Base-by-base conservation (phyloP, 30 jellyfish, hydroid and myxozoan species). In the Chrysaora quinquecirrha region DNA sequence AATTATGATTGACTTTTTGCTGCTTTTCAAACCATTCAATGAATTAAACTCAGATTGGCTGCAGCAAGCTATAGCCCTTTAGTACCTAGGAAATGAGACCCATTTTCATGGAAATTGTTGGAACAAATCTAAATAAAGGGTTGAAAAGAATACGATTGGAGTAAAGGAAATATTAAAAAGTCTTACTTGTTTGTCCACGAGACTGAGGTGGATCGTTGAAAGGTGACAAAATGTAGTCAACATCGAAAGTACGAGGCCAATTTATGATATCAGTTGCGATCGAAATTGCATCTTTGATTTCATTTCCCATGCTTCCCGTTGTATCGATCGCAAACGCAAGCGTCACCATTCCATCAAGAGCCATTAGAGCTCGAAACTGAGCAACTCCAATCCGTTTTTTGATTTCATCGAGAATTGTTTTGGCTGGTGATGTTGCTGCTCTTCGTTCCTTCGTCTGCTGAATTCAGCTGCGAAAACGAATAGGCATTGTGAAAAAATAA, bases 181-280 rank as follows among this genome's bases (percentile, higher is more conserved):
- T n/a, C n/a, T n/a, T n/a, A n/a, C n/a, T n/a, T n/a, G n/a, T n/a
- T n/a, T n/a, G n/a, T n/a, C n/a, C n/a, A n/a, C n/a, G n/a, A n/a
- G n/a, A n/a, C n/a, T n/a, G n/a, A n/a, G n/a, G n/a, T 73, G 97
- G 97, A 23, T 90, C 97, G 61, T 90, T 90, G 80, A 90, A 82
- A 3, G 95, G 96, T 0, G 97, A 83, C 79, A 90, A 73, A 34
- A 90, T 76, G 79, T 90, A 90, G 67, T 90, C 97, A 24, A 90
- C 95, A 12, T 83, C 76, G 74, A 68, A 82, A 22, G 82, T 78
- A 12, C 96, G 67, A 24, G 81, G 73, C 86, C 43, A 60, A 4
- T 34, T 83, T 3, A 90, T 69, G 77, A 90, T 71, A 3, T 73
- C 46, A 21, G 66, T 71, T 38, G 97, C 97, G 0, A 90, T 83